These are phyloP conservation scores for Leptosomus discolor DNA, from an alignment of 2,113 vertebrate genomes.

Conservation along the genomic window DNA sequence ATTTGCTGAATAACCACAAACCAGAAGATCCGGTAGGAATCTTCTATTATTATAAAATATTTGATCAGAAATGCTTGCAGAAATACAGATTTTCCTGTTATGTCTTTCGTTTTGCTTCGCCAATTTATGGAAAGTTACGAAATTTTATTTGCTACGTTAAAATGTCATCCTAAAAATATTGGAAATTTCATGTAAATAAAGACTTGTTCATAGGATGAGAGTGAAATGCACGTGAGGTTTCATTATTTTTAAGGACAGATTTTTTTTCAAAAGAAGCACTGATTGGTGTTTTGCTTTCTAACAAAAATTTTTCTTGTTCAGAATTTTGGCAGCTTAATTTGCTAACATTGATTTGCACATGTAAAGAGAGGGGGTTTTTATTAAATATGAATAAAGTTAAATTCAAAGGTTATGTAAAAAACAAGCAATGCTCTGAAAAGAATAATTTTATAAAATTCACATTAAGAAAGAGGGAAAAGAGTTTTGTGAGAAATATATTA, in stretches of 20 bases:
- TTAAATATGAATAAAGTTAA: not conserved
- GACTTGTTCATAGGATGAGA: not conserved
- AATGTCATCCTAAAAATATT: not conserved
- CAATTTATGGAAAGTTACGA: not conserved
- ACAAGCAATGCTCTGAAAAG: not conserved
- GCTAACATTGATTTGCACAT: not conserved
- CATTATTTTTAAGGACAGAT: not conserved
- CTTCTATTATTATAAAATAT: not conserved
- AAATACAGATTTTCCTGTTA: not conserved
- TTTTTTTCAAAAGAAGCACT: not conserved
- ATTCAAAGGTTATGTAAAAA: not conserved
- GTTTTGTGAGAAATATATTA: not conserved
- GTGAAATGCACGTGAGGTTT: not conserved
- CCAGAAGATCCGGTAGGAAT: slow-evolving; percentile 86
- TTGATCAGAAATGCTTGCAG: not conserved
- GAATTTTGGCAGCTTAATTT: not conserved
- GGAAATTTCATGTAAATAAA: not conserved
- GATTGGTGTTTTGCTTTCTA: not conserved
- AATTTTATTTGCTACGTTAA: not conserved
- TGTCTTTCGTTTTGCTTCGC: not conserved
- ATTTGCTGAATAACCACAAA: slow-evolving; percentile 80
- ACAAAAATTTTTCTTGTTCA: not conserved
- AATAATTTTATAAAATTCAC: not conserved
- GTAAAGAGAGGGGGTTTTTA: not conserved
- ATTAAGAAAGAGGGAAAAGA: not conserved